Base-by-base conservation (phyloP, 2,888 invertebrate species). In the Heliconius sara region DNA sequence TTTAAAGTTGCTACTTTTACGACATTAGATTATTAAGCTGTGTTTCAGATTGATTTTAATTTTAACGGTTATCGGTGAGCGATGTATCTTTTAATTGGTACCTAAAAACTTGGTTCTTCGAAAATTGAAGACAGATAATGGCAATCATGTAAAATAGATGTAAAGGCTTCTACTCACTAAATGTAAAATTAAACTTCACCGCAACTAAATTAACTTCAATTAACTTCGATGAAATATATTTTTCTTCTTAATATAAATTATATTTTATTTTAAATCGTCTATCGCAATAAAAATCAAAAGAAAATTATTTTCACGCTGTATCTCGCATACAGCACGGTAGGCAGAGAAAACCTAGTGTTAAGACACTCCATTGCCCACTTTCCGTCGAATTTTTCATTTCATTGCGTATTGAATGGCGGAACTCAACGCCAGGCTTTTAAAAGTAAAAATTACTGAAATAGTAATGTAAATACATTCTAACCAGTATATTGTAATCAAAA, bases 401-500 rank as follows among this genome's bases (percentile, higher is more conserved):
- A 13, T 13, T 43, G 43, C 4, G 3, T 43, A 13, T 13, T 13
- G 43, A 43, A 13, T 43, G 43, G 43, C 52, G 1, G 52, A 52
- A 52, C 6, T 19, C 19, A 52, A 52, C 52, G 52, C 52, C 52
- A 19, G 4, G 52, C 52, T 52, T 52, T 6, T 6, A 52, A 1
- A 19, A 6, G 19, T 19, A 52, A 52, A 19, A 19, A 52, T 7
- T 0, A 52, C 2, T 19, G 16, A 52, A 16, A 47, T 1, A 19
- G 19, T 1, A 19, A 52, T 19, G 47, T 52, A 6, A 52, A 52
- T 52, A 19, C 19, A 52, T 57, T 57, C 2, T 22, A 70, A 73
- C 68, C 77, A 77, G 72, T 70, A 60, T 25, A 73, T 76, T 78
- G 66, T 80, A 79, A 80, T 82, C 70, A 79, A 70, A 19, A 60